Conservation (phyloP, 2,888 invertebrate genomes). For the Tipula lateralis region DNA sequence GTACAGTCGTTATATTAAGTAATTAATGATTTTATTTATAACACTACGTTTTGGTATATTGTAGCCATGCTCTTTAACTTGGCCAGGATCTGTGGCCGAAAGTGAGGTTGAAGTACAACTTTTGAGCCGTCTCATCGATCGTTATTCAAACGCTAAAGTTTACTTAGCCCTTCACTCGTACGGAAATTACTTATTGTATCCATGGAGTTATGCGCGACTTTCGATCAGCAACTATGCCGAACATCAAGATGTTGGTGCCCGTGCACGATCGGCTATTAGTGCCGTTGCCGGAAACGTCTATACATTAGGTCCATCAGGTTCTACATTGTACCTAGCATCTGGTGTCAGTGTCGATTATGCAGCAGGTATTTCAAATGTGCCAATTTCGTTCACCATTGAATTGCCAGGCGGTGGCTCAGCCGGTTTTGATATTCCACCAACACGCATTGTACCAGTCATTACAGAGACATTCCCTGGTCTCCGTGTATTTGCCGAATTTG, state of each 20-base stretch:
- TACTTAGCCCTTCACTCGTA: conserved; percentile 49
- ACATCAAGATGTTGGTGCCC: background rate
- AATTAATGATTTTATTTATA: background rate
- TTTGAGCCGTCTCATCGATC: conserved; percentile 43
- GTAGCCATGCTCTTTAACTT: background rate
- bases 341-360: background rate
- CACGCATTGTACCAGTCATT: background rate
- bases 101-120: conserved; percentile 47
- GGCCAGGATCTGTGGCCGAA: conserved; percentile 38
- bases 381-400: background rate
- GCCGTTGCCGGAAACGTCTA: background rate
- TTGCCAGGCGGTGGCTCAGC: background rate
- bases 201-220: conserved; percentile 43
- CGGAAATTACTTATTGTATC: conserved; percentile 49
- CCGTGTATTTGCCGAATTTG: background rate
- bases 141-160: conserved; percentile 44
- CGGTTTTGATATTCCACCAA: background rate
- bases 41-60: too few species aligned
- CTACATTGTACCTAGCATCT: background rate
- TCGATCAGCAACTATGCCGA: background rate
- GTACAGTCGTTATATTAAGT: background rate
- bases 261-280: background rate
- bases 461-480: background rate
- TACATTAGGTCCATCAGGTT: background rate
- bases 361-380: background rate